Evolutionary conservation across 2,888 invertebrate genomes (phyloP), one percentile per base, ranked within the genome.

Genomic region (Mycogona germanica): DNA sequence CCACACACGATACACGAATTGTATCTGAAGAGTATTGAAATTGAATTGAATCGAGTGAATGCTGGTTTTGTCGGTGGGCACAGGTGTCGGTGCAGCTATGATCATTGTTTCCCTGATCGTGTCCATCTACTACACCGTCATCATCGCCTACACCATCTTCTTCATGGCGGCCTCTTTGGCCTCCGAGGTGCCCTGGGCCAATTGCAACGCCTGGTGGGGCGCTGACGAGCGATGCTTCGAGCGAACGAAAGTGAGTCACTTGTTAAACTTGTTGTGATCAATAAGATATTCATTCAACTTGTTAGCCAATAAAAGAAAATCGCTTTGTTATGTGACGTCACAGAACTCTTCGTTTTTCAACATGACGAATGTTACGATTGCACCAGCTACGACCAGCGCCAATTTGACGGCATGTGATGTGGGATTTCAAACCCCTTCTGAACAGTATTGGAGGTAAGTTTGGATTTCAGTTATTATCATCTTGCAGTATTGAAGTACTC

Each of bases 121-220:
- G 50, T 79, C 79, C 19, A 76, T 84, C 60, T 86, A 85, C 67
- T 86, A 85, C 70, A 86, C 84, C 79, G 78, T 85, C 35, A 82
- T 86, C 57, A 81, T 85, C 42, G 77, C 81, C 0, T 86, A 85
- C 81, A 80, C 82, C 0, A 68, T 83, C 21, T 84, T 82, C 67
- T 87, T 85, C 67, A 80, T 80, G 30, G 78, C 81, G 50, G 79
- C 80, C 1, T 84, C 84, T 0, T 76, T 85, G 58, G 72, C 74
- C 9, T 72, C 76, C 0, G 70, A 74, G 45, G 69, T 86, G 48
- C 77, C 76, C 23, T 86, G 84, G 81, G 80, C 81, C 42, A 75
- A 75, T 12, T 86, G 85, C 64, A 46, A 50, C 41, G 38, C 44
- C 5, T 62, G 61, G 62, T 62, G 63, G 63, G 63, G 61, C 7